A percentile compares a stretch with the other conserved stretches of the same genome.
These are phyloP conservation scores for Apeltes quadracus DNA, from an alignment of 2,113 vertebrate genomes.

Conservation along the genomic window DNA sequence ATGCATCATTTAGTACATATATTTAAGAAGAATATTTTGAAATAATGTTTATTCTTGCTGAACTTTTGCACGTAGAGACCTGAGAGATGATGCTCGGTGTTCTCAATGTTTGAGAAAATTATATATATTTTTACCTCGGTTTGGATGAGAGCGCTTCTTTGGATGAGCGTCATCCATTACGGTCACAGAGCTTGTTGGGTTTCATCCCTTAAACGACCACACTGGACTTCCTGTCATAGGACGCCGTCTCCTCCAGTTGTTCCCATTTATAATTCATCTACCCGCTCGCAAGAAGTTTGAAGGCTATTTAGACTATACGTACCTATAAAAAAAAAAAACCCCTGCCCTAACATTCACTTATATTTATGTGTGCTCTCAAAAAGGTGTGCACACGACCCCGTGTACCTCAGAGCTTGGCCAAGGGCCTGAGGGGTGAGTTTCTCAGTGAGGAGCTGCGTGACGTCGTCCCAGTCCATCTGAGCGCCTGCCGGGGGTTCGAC, in stretches of 20 bases:
- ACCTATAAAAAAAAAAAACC: no score
- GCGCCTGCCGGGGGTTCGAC: fast-evolving
- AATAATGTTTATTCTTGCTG: not conserved
- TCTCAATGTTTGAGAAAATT: not conserved
- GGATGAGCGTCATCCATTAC: not conserved
- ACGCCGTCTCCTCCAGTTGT: not conserved
- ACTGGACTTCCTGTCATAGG: not conserved
- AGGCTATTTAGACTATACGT: not conserved
- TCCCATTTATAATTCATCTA: not conserved
- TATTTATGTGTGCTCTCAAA: not conserved
- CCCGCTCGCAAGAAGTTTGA: not conserved
- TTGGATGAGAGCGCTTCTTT: not conserved
- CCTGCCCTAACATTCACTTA: not conserved
- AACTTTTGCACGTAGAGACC: not conserved
- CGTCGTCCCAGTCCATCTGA: conserved; percentile 76
- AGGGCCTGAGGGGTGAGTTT: conserved; percentile 66
- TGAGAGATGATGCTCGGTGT: not conserved
- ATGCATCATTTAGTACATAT: no score
- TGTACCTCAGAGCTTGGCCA: conserved; percentile 74
- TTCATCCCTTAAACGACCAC: not conserved
- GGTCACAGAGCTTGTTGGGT: not conserved
- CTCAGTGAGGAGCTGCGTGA: conserved; percentile 67
- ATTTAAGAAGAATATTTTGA: no score
- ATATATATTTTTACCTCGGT: not conserved
- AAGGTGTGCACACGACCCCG: not conserved